Evolutionary conservation across 2,113 vertebrate species (phyloP), one percentile per base, ranked within the genome.

Genomic region (Gasterosteus nipponicus): DNA sequence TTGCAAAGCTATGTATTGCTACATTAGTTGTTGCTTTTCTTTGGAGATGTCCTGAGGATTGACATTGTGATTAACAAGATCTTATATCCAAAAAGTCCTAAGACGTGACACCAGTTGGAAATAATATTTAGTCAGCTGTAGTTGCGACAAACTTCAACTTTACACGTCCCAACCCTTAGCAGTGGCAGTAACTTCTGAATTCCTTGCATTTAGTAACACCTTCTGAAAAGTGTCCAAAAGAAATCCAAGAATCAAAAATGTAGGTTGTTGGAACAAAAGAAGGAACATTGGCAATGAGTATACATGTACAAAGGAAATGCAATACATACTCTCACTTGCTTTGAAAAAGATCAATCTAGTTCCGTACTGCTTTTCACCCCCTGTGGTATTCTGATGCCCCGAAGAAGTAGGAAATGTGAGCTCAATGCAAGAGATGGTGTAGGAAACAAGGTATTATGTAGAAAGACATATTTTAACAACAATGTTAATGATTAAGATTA

Each of bases 371-470:
- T 71, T 49, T 56, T 75, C 22, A 29, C 39, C 59, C 31, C 58
- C 64, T 63, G 71, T 81, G 70, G 65, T 79, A 73, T 58, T 84
- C 26, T 65, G 57, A 51, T 76, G 60, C 64, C 49, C 74, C 46
- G 15, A 42, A 33, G 19, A 74, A 69, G 57, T 54, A 31, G 53
- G 42, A 9, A 42, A 68, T 44, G 22, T 54, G 73, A 82, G 75
- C 68, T 76, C 61, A 84, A 88, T 85, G 80, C 84, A 82, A 70
- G 60, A 81, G 47, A 82, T 7, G 22, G 8, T 73, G 19, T 1
- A 75, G 39, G 53, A 79, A 67, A 59, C 44, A 11, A 35, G 8
- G 22, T 16, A 12, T 56, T 60, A 60, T 11, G 3, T 14, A 47
- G 11, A 51, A 65, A 78, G n/a, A 10, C 44, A 39, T n/a, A 12